These are phyloP conservation scores for Leptobrachium leishanense DNA, from an alignment of 2,113 vertebrate genomes.

Conservation along the genomic window DNA sequence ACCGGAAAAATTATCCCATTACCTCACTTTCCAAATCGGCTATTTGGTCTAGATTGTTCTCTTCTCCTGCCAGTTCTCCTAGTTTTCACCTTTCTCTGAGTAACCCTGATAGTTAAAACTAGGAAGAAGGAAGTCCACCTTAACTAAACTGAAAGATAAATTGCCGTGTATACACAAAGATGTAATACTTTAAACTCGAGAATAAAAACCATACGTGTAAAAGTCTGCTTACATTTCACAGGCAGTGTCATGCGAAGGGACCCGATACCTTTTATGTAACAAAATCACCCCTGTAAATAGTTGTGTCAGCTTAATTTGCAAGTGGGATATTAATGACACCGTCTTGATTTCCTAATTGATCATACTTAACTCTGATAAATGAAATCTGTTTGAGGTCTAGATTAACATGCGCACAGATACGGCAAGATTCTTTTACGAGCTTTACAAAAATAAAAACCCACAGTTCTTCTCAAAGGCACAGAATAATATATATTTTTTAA, in stretches of 20 bases:
- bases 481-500: background rate
- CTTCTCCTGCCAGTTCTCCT: no score
- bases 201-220: background rate
- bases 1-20: no score
- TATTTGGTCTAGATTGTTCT: no score
- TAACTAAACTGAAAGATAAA: no score
- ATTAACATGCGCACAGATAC: constrained; percentile 5
- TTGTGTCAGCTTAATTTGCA: background rate
- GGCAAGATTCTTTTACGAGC: background rate
- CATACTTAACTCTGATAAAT: constrained; percentile 14
- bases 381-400: background rate
- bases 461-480: background rate
- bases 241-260: background rate
- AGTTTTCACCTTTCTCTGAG: no score
- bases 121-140: no score
- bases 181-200: no score
- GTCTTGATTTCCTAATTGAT: constrained; percentile 10
- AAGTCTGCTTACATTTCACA: no score
- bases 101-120: no score
- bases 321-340: constrained; percentile 9
- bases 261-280: background rate
- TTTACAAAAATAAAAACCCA: no score
- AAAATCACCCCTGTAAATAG: background rate
- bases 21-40: no score
- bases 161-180: no score